A percentile compares a stretch with the other conserved stretches of the same genome.
Evolutionary conservation across 2,888 invertebrate species (phyloP).

Genomic region (Muschampia plurimacula): DNA sequence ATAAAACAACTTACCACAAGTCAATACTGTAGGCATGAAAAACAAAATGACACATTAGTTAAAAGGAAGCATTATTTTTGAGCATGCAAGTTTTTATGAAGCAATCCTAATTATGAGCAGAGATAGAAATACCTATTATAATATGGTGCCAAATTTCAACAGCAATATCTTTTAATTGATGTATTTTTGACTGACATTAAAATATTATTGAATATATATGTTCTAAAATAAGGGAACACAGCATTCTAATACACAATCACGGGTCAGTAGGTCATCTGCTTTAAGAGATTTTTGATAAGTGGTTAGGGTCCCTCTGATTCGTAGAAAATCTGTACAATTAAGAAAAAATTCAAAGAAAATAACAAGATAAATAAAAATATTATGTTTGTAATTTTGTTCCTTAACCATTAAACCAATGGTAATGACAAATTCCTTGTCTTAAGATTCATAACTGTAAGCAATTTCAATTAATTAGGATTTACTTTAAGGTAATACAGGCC

Average conservation of each 20-base stretch:
- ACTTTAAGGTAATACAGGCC: too few species aligned
- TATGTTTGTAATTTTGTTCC: too few species aligned
- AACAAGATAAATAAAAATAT: too few species aligned
- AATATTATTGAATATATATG: too few species aligned
- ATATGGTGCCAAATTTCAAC: background rate
- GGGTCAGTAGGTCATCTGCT: background rate
- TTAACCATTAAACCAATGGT: too few species aligned
- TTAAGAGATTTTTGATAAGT: background rate
- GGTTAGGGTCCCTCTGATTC: too few species aligned
- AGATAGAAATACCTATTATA: background rate
- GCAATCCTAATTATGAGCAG: background rate
- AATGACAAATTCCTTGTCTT: too few species aligned
- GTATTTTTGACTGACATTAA: background rate
- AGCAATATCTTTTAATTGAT: too few species aligned
- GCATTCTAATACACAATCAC: background rate
- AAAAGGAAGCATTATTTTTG: conserved; percentile 8
- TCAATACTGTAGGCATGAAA: conserved; percentile 53
- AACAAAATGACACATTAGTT: conserved; percentile 41
- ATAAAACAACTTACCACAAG: conserved; percentile 49
- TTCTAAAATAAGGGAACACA: background rate
- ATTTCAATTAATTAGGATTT: too few species aligned
- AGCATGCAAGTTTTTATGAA: conserved; percentile 15
- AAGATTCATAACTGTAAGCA: too few species aligned
- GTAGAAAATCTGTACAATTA: too few species aligned
- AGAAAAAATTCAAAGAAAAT: too few species aligned